Percentiles rank a stretch among this genome's conserved stretches.
Conservation (phyloP, 2,797 vertebrate genomes). For the Chiropotes sagulatus region DNA sequence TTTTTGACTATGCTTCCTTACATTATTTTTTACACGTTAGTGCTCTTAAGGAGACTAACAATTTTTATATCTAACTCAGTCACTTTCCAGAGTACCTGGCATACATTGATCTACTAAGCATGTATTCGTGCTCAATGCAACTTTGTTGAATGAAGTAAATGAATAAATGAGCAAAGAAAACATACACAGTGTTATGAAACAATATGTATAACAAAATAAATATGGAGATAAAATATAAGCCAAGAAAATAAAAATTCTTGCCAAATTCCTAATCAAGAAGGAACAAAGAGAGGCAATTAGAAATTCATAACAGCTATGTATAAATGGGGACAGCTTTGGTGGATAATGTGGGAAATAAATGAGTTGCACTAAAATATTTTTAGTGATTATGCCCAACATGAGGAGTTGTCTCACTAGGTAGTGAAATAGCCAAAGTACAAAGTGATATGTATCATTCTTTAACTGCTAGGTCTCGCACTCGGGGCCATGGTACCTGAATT, state of each 20-base stretch:
- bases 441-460: neutral
- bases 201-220: neutral
- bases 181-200: neutral
- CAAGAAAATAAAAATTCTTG: conserved; percentile 1
- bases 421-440: neutral
- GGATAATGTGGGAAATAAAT: neutral
- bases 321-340: neutral
- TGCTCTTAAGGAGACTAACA: neutral
- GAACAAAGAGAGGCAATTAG: neutral
- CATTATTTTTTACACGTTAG: neutral
- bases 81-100: neutral
- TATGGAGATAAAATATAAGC: neutral
- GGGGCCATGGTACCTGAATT: fast-evolving
- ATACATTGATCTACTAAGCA: neutral
- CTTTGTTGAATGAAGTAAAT: neutral
- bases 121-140: neutral
- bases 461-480: neutral
- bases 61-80: neutral
- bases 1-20: neutral
- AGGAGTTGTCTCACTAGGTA: neutral
- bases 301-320: neutral
- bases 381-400: neutral
- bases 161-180: neutral
- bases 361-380: neutral
- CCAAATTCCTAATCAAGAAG: neutral